phyloP scores from a whole-genome alignment of 2,113 vertebrate species.

The Chaetorhynchus papuensis region DNA sequence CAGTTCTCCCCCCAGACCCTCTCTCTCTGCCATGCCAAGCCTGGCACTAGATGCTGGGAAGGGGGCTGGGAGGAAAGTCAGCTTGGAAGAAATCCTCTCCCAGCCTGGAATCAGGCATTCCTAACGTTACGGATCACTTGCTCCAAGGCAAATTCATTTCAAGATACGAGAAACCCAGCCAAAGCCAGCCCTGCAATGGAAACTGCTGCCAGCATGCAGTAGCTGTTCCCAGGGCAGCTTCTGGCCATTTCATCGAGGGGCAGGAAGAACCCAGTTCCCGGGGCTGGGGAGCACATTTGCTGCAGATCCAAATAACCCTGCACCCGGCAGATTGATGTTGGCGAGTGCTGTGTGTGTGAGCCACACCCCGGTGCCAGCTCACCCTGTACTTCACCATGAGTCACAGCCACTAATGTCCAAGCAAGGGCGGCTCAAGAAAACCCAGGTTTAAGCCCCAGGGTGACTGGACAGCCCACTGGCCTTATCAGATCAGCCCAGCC shows the following conservation, averaged over 20 bases:
- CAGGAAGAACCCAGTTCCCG: neutral
- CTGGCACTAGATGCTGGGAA: neutral
- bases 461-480: neutral
- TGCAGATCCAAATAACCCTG: neutral
- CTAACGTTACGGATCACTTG: neutral
- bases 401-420: neutral
- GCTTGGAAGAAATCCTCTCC: neutral
- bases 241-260: neutral
- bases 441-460: fast-evolving
- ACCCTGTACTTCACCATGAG: neutral
- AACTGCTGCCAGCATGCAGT: neutral
- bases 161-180: neutral
- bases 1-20: neutral
- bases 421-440: neutral
- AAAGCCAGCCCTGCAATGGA: neutral
- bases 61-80: neutral
- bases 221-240: neutral
- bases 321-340: neutral
- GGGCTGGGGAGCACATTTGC: neutral
- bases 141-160: slow-evolving; percentile 22
- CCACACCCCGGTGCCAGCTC: slow-evolving; percentile 34
- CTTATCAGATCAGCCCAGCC: neutral
- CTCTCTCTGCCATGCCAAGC: neutral
- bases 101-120: slow-evolving; percentile 1
- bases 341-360: fast-evolving